Evolutionary conservation across 2,113 vertebrate species (phyloP).

Genomic region (Cavia aperea): DNA sequence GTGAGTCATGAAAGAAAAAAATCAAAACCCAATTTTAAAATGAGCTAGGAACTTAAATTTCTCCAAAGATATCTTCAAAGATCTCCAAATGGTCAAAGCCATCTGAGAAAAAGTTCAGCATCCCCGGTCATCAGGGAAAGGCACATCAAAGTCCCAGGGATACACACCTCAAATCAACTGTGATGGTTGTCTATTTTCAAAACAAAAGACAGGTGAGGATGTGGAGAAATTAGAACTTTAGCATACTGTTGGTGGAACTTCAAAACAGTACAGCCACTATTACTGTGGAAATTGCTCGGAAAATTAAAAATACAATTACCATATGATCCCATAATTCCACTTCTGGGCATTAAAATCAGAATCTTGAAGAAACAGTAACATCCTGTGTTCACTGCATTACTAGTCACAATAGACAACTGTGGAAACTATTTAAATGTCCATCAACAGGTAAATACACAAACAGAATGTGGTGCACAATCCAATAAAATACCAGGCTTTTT

Average conservation of each 20-base stretch:
- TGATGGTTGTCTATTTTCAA: neutral
- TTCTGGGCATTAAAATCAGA: neutral
- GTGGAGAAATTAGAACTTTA: no score
- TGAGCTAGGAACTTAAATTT: neutral
- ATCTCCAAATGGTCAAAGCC: neutral
- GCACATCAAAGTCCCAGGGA: neutral
- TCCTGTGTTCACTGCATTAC: neutral
- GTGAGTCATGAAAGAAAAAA: neutral
- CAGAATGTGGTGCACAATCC: no score
- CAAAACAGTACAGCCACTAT: neutral
- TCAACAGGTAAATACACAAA: neutral
- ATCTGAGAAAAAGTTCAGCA: neutral
- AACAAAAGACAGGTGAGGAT: neutral
- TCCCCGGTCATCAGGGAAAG: neutral
- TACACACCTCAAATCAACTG: neutral
- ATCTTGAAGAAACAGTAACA: neutral
- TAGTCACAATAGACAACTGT: neutral
- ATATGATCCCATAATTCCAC: neutral
- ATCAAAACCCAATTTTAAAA: neutral
- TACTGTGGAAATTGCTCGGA: neutral
- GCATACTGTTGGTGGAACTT: neutral
- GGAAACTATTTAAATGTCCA: neutral
- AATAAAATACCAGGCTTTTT: neutral
- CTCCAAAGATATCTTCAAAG: neutral
- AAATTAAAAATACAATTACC: neutral